These are phyloP conservation scores for Petroica traversi DNA, from an alignment of 2,113 vertebrate genomes.

Conservation along the genomic window DNA sequence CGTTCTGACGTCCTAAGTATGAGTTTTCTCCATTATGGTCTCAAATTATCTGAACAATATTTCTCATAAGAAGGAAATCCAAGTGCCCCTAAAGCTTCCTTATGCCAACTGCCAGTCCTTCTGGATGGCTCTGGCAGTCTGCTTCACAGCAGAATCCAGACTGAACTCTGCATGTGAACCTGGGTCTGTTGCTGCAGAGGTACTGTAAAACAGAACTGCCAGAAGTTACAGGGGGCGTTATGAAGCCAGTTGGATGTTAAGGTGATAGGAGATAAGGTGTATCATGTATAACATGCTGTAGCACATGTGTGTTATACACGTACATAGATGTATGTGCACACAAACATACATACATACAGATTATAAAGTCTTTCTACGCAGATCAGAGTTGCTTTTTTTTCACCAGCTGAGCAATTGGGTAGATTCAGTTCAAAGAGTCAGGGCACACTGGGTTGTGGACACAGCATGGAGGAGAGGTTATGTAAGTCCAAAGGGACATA, in stretches of 20 bases:
- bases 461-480: not conserved
- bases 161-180: not conserved
- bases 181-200: not conserved
- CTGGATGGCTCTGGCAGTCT: not conserved
- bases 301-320: not conserved
- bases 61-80: not conserved
- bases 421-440: not conserved
- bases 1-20: not conserved
- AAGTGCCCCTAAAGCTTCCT: not conserved
- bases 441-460: not conserved
- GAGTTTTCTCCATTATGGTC: not conserved
- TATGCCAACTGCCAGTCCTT: not conserved
- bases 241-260: not conserved
- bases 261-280: not conserved
- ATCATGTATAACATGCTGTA: not conserved
- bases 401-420: not conserved
- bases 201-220: not conserved
- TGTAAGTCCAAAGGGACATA: not conserved
- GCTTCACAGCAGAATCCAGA: not conserved
- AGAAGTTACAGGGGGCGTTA: not conserved
- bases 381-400: not conserved
- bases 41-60: not conserved
- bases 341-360: not conserved
- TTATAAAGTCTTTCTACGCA: not conserved
- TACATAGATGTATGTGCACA: not conserved